Evolutionary conservation across 2,888 invertebrate species (phyloP), one percentile per base, ranked within the genome.

Genomic region (Chrysolina oricalcia): DNA sequence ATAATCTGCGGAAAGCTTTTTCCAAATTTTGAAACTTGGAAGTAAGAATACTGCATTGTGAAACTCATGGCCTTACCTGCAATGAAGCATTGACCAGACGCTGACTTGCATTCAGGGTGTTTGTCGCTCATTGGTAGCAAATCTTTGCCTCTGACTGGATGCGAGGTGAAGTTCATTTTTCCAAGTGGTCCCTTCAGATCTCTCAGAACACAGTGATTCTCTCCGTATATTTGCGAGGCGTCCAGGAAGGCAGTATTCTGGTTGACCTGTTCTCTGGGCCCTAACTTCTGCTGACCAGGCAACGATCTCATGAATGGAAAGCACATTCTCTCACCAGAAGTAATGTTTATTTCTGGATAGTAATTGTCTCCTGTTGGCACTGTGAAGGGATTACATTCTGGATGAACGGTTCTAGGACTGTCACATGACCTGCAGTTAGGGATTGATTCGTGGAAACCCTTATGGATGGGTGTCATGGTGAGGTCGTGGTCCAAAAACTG

Each of bases 401-500:
- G 96, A 87, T 98, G 98, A 0, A 98, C 96, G 0, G 95, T 95
- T 67, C 94, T 91, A 0, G 94, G 91, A 0, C 97, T 96, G 85
- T 98, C 96, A 86, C 98, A 98, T 0, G 95, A 92, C 59, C 97
- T 92, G 83, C 97, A 97, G 85, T 96, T 95, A 0, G 97, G 95
- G 80, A 97, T 96, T 0, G 96, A 96, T 83, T 97, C 96, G 86
- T 95, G 94, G 90, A 96, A 96, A 83, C 93, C 96, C 90, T 96
- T 96, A 85, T 95, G 96, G 72, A 97, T 96, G 1, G 97, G 98
- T 0, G 98, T 97, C 92, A 97, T 94, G 0, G 98, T 98, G 68
- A 98, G 90, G 87, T 98, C 98, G 89, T 98, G 98, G 88, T 98
- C 98, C 21, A 98, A 88, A 84, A 98, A 94, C 88, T 98, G 98